Conservation (phyloP, 53 echinoderm and acorn worm genomes). For the Echinarachnius parma region DNA sequence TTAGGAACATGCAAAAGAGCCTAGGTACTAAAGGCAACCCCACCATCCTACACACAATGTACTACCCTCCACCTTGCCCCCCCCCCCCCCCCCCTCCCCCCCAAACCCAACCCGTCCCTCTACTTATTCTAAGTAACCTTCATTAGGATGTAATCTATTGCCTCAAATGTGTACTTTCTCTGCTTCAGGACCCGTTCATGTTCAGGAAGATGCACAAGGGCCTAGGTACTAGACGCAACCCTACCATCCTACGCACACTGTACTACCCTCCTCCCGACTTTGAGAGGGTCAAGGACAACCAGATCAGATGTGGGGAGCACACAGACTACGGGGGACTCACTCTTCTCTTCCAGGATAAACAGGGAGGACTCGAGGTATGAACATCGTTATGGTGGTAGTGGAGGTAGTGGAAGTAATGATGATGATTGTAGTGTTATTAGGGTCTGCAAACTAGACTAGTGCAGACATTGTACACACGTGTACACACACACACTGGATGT, state of each 20-base stretch:
- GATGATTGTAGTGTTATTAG: slow-evolving; percentile 3
- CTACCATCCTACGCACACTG: slow-evolving; percentile 40
- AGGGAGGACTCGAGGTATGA: slow-evolving; percentile 72
- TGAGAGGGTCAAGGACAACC: slow-evolving; percentile 52
- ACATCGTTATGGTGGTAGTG: not conserved
- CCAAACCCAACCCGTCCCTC: not conserved
- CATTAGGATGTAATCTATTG: too few relatives aligned
- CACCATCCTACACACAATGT: slow-evolving; percentile 45
- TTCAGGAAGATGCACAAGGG: slow-evolving; percentile 55
- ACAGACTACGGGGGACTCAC: slow-evolving; percentile 70
- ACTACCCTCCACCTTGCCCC: slow-evolving; percentile 64
- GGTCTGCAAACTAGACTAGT: too few relatives aligned
- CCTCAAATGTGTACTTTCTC: too few relatives aligned
- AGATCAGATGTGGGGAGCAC: slow-evolving; percentile 81
- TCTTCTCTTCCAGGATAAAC: slow-evolving; percentile 59
- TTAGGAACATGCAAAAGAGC: slow-evolving; percentile 51
- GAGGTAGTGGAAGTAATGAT: slow-evolving; percentile 10
- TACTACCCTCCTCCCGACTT: slow-evolving; percentile 63
- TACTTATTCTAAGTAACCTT: too few relatives aligned
- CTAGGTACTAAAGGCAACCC: slow-evolving; percentile 39
- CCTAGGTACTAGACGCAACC: slow-evolving; percentile 36
- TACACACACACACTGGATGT: too few relatives aligned
- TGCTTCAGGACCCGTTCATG: slow-evolving; percentile 52
- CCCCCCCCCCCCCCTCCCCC: not conserved
- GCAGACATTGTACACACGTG: too few relatives aligned